Percentiles rank a stretch among this genome's conserved stretches.
These are phyloP conservation scores for Ophion costatus DNA, from an alignment of 2,888 invertebrate genomes.

Conservation along the genomic window DNA sequence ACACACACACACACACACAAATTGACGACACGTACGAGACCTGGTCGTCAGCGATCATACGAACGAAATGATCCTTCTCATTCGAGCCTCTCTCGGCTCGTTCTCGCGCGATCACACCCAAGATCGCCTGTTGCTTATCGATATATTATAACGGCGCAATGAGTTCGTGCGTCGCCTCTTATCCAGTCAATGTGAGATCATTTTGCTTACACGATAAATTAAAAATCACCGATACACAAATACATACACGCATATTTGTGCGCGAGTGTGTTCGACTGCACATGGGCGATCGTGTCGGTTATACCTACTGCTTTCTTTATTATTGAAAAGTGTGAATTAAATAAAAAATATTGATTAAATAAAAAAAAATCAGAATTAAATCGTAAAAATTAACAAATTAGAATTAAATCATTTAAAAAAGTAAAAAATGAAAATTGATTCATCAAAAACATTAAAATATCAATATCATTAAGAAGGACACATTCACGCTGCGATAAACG, in stretches of 20 bases:
- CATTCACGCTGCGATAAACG: too few relatives aligned
- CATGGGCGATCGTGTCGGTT: background rate
- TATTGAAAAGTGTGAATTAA: too few relatives aligned
- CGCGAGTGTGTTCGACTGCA: background rate
- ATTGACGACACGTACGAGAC: background rate
- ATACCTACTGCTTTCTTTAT: too few relatives aligned
- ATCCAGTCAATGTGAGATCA: conserved; percentile 49
- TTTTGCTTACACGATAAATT: conserved; percentile 75
- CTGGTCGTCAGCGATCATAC: conserved; percentile 43
- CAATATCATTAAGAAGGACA: too few relatives aligned
- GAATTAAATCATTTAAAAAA: too few relatives aligned
- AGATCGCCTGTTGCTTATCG: conserved; percentile 47
- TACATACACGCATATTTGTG: conserved; percentile 34
- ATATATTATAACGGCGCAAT: conserved; percentile 49
- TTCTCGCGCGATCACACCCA: background rate
- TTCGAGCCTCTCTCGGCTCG: conserved; percentile 12
- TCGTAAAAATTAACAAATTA: too few relatives aligned
- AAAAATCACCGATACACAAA: conserved; percentile 57
- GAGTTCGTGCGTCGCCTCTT: conserved; percentile 25
- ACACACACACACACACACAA: background rate
- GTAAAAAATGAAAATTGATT: too few relatives aligned
- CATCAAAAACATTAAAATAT: too few relatives aligned
- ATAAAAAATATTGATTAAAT: too few relatives aligned
- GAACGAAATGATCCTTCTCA: conserved; percentile 40
- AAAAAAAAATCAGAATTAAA: too few relatives aligned